Evolutionary conservation across 2,113 vertebrate species (phyloP), one percentile per base, ranked within the genome.

Genomic region (Peromyscus polionotus): DNA sequence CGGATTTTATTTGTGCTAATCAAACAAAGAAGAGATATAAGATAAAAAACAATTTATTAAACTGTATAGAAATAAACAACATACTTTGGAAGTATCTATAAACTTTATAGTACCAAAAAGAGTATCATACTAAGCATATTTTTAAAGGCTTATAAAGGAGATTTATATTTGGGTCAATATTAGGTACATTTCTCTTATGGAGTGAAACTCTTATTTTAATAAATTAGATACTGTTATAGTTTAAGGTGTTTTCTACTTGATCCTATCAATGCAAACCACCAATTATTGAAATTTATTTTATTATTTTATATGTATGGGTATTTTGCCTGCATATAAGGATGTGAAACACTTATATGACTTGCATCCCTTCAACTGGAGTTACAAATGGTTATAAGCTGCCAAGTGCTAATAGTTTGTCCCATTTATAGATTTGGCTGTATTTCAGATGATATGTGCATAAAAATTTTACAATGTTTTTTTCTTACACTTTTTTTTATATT

Each of bases 21-120:
- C 80, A 97, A 98, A 97, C 39, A 51, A 39, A 75, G 48, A 95
- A 91, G 67, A 1, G 88, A 97, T 92, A 3, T 92, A 87, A 92
- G 77, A 86, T 87, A 48, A 86, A 96, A 97, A 95, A 80, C 36
- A 92, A 75, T 33, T 19, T 45, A 2, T 22, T 70, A n/a, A 95
- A 77, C 12, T 84, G 11, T 61, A 48, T 26, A 93, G 51, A 94
- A 88, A 83, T 59, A 97, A 88, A 94, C 39, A 85, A 33, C 31
- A 93, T 39, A 95, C 4, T 12, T 73, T 45, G 86, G 61, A 83
- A 92, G 57, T 57, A 95, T 54, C 39, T 72, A 16, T 77, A 95
- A 88, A 90, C 73, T 67, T 2, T 63, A 39, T 45, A 84, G 24
- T 42, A 59, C 8, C 22, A 63, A 16, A 91, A 65, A 31, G 1